A percentile compares a stretch with the other conserved stretches of the same genome.
Evolutionary conservation across 2,888 invertebrate genomes (phyloP).

Genomic region (Pandemis heparana): DNA sequence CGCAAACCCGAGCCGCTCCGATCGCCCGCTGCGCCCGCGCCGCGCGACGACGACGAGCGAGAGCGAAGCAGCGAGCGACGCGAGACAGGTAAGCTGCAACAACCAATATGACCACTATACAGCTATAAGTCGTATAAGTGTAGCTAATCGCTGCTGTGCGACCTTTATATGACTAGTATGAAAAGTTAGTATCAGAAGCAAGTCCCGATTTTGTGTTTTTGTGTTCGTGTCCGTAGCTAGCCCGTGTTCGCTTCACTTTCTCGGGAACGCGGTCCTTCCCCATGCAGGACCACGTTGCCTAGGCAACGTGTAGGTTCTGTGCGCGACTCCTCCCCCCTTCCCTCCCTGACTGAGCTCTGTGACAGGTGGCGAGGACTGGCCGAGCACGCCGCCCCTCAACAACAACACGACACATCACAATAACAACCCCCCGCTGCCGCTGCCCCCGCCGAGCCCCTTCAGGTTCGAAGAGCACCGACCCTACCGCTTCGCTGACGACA

Average conservation of each 20-base stretch:
- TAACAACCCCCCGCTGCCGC: conserved; percentile 82
- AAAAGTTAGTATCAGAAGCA: conserved; percentile 13
- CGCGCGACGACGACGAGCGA: conserved; percentile 69
- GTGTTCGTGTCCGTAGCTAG: conserved; percentile 71
- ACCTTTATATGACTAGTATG: background rate
- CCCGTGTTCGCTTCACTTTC: conserved; percentile 76
- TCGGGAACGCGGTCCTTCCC: conserved; percentile 30
- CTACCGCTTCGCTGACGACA: conserved; percentile 94
- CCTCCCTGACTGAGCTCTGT: conserved; percentile 74
- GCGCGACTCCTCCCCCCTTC: conserved; percentile 56
- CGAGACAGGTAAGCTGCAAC: conserved; percentile 70
- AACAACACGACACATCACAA: conserved; percentile 85
- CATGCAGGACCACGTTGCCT: conserved; percentile 34
- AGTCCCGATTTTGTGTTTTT: conserved; percentile 39
- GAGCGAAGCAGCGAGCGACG: conserved; percentile 73
- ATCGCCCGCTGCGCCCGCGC: conserved; percentile 69
- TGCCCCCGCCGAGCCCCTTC: conserved; percentile 88
- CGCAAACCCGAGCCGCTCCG: conserved; percentile 83
- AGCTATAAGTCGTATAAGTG: conserved; percentile 20
- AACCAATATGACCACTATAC: conserved; percentile 44
- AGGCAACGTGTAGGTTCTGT: conserved; percentile 59
- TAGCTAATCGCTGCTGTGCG: background rate
- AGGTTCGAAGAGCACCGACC: conserved; percentile 93
- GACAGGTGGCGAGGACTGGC: conserved; percentile 84
- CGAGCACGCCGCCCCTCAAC: conserved; percentile 82